These are phyloP conservation scores for Tragelaphus oryx DNA, from an alignment of 2,797 vertebrate species.

Conservation along the genomic window DNA sequence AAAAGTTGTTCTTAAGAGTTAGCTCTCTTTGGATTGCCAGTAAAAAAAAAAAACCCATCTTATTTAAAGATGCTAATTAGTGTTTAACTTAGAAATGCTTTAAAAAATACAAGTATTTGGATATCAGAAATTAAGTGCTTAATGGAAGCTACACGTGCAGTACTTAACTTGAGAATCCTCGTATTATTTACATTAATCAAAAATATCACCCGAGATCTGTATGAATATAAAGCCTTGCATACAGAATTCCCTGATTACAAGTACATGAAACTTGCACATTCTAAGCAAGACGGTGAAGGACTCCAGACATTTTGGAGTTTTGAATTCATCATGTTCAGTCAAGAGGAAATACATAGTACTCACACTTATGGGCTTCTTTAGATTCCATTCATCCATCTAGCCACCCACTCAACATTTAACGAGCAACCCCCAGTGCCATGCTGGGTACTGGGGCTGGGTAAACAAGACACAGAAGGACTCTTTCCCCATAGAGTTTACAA, in stretches of 20 bases:
- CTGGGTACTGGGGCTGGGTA: background rate
- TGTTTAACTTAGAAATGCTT: conserved; percentile 20
- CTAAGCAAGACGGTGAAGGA: background rate
- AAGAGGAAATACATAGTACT: background rate
- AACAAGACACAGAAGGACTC: background rate
- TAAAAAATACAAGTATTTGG: conserved; percentile 2
- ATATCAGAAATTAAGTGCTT: conserved; percentile 50
- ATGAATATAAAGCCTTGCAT: background rate
- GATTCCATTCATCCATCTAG: background rate
- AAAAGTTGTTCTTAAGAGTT: background rate
- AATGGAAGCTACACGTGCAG: background rate
- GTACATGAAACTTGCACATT: background rate
- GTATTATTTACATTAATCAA: conserved; percentile 5
- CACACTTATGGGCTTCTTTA: background rate
- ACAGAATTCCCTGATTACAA: background rate
- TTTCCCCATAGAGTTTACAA: background rate
- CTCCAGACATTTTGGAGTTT: background rate
- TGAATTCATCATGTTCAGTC: background rate
- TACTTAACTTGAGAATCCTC: conserved; percentile 5
- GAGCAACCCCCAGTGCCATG: background rate
- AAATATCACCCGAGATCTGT: background rate
- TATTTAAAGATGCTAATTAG: conserved; percentile 27
- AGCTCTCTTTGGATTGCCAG: background rate
- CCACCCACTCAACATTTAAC: background rate
- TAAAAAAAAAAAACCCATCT: background rate